A percentile compares a stretch with the other conserved stretches of the same genome.
These are phyloP conservation scores for Illadopsis cleaveri DNA, from an alignment of 2,113 vertebrate genomes.

Conservation along the genomic window DNA sequence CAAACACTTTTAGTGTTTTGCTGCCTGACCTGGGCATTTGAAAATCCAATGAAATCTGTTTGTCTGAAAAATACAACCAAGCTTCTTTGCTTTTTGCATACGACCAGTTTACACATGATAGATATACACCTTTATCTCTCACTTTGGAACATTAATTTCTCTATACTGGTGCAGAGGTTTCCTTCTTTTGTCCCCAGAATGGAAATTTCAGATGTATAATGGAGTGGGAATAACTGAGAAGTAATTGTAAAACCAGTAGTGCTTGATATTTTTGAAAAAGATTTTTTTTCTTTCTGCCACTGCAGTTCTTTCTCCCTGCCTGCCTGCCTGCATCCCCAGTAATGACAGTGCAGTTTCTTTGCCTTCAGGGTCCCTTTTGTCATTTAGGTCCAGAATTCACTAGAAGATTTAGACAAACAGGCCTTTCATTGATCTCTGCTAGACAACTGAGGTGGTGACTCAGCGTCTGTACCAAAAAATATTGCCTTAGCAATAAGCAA, in stretches of 20 bases:
- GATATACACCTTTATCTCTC: neutral
- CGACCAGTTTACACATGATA: neutral
- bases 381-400: conserved; percentile 7
- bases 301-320: neutral
- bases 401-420: neutral
- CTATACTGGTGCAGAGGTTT: neutral
- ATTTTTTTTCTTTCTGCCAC: neutral
- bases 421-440: neutral
- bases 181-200: neutral
- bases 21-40: neutral
- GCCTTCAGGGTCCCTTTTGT: conserved; percentile 15
- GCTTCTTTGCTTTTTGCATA: neutral
- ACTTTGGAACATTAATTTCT: neutral
- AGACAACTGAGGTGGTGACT: conserved; percentile 48
- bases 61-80: neutral
- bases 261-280: neutral
- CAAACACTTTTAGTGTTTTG: neutral
- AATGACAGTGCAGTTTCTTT: neutral
- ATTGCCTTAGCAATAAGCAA: neutral
- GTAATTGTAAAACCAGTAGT: neutral
- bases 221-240: neutral
- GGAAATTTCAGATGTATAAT: neutral
- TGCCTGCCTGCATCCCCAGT: neutral
- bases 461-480: neutral
- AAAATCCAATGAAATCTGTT: neutral